Evolutionary conservation across 2,797 vertebrate species (phyloP), one percentile per base, ranked within the genome.

Genomic region (Danionella dracula): DNA sequence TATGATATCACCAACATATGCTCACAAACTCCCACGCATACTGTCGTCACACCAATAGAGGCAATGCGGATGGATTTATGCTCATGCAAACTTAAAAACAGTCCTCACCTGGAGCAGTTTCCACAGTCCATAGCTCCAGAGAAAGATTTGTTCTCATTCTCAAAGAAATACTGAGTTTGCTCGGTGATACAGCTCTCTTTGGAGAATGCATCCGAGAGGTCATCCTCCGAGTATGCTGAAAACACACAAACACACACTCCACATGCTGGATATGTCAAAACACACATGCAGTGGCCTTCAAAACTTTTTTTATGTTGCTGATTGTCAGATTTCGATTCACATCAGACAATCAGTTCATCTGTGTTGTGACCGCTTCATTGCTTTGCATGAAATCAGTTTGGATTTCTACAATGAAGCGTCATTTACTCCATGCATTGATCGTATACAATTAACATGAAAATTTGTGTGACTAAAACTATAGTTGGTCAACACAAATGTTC

Each of bases 161-260:
- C 92, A 74, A 99, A 99, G 87, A 97, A 99, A 86, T 99, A 99
- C 74, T 99, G 97, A 6, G 96, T 99, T 85, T 99, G 97, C 75
- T 98, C 95, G 1, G 95, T 99, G 79, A 99, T 99, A 64, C 97
- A 99, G 83, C 96, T 99, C 77, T 97, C 94, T 83, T 98, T 98
- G 62, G 94, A 93, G 77, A 94, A 87, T 31, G 89, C 84, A 41
- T 93, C 85, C 1, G 90, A 72, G 0, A 95, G 90, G 67, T 98
- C 96, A 5, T 97, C 93, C 38, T 98, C 94, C 68, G 89, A 82
- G 67, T 90, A 90, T 61, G 80, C 90, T 92, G 77, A 46, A 71
- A 49, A 46, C 54, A 74, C 20, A 66, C 49, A 51, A 54, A 74
- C 51, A 48, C 15, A 58, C 9, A 23, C 67, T 34, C n/a, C 6